Base-by-base conservation (phyloP, 2,797 vertebrate species). In the Lithobates pipiens region DNA sequence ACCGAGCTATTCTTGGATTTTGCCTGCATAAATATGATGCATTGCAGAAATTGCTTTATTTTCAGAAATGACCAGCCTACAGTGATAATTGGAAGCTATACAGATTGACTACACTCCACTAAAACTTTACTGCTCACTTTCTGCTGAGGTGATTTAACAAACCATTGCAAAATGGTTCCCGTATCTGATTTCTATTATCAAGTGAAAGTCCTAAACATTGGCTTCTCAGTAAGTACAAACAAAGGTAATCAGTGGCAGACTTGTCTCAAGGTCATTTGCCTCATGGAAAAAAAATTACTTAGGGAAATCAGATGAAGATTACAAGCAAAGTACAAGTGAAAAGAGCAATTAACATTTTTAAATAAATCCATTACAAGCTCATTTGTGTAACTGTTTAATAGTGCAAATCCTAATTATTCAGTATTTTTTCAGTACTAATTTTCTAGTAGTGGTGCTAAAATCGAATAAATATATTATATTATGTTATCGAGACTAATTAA, bases 31-130 rank as follows among this genome's bases (percentile, higher is more conserved):
- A 88, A 84, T 71, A 85, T 88, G 50, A 85, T 16, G 13, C 18
- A 67, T 75, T 88, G 46, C 69, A 61, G 27, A 89, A 88, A 77
- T 80, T 88, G 36, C 86, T 89, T 18, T 27, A 89, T 50, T 29
- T 89, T 50, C 88, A 89, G 88, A 89, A 88, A 80, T 80, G 90
- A 88, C 85, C 75, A 79, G 84, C 77, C 39, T 88, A 63, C 74
- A 5, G 84, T 0, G 70, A 6, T 87, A 63, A 85, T 63, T 90
- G 87, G 65, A 84, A 61, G 89, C 65, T 87, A 21, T 76, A 29
- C n/a, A 89, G 88, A 85, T 74, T 85, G 54, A 88, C 39, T 82
- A 3, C 50, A 82, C 39, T 85, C 36, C 0, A 1, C 3, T 88
- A 83, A 87, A 72, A 85, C 39, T 9, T 82, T 10, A 83, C 78